These are phyloP conservation scores for Sesia bembeciformis DNA, from an alignment of 2,888 invertebrate genomes.

Conservation along the genomic window DNA sequence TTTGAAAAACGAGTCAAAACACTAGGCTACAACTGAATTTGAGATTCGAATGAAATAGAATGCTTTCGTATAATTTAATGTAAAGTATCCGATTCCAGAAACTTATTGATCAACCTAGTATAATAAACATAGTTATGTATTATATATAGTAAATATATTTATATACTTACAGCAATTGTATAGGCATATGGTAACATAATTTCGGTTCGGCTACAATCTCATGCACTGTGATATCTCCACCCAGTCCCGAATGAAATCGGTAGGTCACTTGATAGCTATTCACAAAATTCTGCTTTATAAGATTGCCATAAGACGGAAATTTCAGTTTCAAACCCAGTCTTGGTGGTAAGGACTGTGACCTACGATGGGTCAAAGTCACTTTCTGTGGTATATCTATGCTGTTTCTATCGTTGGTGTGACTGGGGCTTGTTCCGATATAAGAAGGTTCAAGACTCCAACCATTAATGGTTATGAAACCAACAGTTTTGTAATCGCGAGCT, in stretches of 20 bases:
- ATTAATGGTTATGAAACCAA: slow-evolving; percentile 88
- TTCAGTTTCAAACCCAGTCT: slow-evolving; percentile 86
- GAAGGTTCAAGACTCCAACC: slow-evolving; percentile 90
- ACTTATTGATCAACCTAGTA: too few species aligned
- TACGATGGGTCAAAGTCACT: slow-evolving; percentile 56
- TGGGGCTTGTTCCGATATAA: slow-evolving; percentile 80
- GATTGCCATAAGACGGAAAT: slow-evolving; percentile 84
- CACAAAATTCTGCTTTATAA: slow-evolving; percentile 81
- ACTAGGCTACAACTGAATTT: too few species aligned
- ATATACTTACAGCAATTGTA: slow-evolving; percentile 86
- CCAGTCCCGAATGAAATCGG: slow-evolving; percentile 92
- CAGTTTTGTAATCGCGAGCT: slow-evolving; percentile 78
- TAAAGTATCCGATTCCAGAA: too few species aligned
- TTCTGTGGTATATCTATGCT: slow-evolving; percentile 54
- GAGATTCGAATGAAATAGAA: too few species aligned
- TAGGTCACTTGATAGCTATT: slow-evolving; percentile 85
- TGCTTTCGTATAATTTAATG: background rate
- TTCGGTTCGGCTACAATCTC: slow-evolving; percentile 95
- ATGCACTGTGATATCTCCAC: slow-evolving; percentile 93
- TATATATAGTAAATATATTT: background rate
- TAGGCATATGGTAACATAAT: slow-evolving; percentile 88
- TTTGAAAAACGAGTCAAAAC: too few species aligned
- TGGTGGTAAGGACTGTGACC: slow-evolving; percentile 90
- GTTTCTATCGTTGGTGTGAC: slow-evolving; percentile 71
- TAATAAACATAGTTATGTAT: background rate